Evolutionary conservation across 2,888 invertebrate species (phyloP).

Genomic region (Bellardia pandia): DNA sequence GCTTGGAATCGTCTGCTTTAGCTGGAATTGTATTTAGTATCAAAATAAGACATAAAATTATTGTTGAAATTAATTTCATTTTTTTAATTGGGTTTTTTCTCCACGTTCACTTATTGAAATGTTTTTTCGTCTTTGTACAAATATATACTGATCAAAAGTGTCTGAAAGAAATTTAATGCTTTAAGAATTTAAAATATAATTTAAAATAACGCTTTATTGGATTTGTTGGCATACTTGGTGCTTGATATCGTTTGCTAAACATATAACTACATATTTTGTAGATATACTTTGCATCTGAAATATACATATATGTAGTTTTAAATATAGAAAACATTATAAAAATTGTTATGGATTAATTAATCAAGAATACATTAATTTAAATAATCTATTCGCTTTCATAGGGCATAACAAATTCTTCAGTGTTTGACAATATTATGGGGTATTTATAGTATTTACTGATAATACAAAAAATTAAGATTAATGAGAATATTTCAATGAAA

Average conservation of each 20-base stretch:
- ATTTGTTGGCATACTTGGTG: neutral
- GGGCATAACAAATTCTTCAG: neutral
- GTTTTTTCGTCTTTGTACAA: neutral
- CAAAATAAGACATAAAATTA: constrained; percentile 14
- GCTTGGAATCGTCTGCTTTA: neutral
- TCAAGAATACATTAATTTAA: no score
- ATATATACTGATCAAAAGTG: constrained; percentile 20
- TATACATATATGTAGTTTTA: no score
- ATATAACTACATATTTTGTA: no score
- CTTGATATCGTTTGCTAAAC: neutral
- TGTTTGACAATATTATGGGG: neutral
- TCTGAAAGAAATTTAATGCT: neutral
- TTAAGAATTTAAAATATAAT: neutral
- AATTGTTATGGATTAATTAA: no score
- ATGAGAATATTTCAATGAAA: neutral
- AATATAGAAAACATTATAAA: no score
- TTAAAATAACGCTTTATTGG: neutral
- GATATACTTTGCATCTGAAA: no score
- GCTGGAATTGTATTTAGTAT: neutral
- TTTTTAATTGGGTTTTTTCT: neutral
- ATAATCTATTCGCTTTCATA: neutral
- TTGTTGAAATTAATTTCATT: neutral
- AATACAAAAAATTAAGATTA: neutral
- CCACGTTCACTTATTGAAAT: neutral
- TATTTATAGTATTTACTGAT: neutral